Conservation (phyloP, 2,888 invertebrate genomes). For the Quadriops clusia region DNA sequence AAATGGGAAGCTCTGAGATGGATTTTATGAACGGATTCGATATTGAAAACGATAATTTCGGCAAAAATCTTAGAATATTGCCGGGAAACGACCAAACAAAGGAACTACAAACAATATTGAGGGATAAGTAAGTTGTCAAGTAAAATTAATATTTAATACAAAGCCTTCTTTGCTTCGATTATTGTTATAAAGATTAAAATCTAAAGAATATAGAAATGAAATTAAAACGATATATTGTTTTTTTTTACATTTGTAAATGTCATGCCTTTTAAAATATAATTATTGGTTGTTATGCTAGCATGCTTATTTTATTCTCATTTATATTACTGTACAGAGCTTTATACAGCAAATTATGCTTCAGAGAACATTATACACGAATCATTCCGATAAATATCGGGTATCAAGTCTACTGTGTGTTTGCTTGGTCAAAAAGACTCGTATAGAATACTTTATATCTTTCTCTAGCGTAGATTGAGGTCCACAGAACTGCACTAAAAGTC, state of each 20-base stretch:
- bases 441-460: no score
- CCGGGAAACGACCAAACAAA: constrained; percentile 68
- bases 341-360: no score
- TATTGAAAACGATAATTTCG: constrained; percentile 40
- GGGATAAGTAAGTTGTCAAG: constrained; percentile 55
- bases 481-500: no score
- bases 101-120: constrained; percentile 74
- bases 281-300: neutral
- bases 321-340: no score
- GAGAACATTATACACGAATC: no score
- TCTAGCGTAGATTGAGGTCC: no score
- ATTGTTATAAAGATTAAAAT: neutral
- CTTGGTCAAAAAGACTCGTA: no score
- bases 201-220: constrained; percentile 1
- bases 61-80: constrained; percentile 57
- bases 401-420: no score
- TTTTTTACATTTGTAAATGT: constrained; percentile 2
- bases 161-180: neutral
- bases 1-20: constrained; percentile 36
- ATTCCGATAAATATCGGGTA: no score
- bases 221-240: neutral
- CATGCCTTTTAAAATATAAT: neutral
- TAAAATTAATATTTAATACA: neutral
- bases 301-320: constrained; percentile 9
- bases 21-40: constrained; percentile 26